Base-by-base conservation (phyloP, 2,888 invertebrate species). In the Aspidiotus destructor region DNA sequence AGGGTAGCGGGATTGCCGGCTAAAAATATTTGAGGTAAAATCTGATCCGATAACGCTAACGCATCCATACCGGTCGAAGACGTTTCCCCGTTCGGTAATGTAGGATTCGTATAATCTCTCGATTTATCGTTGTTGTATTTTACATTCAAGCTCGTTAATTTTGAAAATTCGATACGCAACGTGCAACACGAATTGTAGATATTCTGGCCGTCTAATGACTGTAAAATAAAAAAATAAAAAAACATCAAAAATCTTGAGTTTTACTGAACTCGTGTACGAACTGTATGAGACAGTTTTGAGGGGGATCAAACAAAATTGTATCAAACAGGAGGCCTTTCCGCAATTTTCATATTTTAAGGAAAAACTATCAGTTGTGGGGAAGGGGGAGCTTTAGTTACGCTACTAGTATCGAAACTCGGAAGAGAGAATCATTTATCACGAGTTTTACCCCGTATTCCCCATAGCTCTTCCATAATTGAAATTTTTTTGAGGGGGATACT, bases 61-160 rank as follows among this genome's bases (percentile, higher is more conserved):
- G 71, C 81, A 76, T 86, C 85, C 75, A 86, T 81, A 76, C 76
- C 74, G 41, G 75, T 73, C 53, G 71, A 10, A 28, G 28, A 28
- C 62, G 72, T 72, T 75, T 77, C 73, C 64, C 98, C 98, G 67
- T 93, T 92, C 8, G 98, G 98, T 78, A 99, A 85, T 78, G 89
- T 89, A 65, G 98, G 98, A 81, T 99, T 98, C 75, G 98, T 99
- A 84, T 96, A 99, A 82, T 99, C 99, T 71, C 98, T 85, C 71
- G 95, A 96, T 82, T 99, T 99, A 83, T 99, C 99, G 81, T 99
- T 99, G 84, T 99, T 99, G 84, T 96, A 99, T 80, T 97, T 96
- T 74, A 99, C 98, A 81, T 98, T 98, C 75, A 99, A 84, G 75
- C 92, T 93, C 75, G 92, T 89, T 86, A 99, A 86, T 82, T 99